phyloP scores from a whole-genome alignment of 1,140 invertebrate genomes.

The Nebria ingens region DNA sequence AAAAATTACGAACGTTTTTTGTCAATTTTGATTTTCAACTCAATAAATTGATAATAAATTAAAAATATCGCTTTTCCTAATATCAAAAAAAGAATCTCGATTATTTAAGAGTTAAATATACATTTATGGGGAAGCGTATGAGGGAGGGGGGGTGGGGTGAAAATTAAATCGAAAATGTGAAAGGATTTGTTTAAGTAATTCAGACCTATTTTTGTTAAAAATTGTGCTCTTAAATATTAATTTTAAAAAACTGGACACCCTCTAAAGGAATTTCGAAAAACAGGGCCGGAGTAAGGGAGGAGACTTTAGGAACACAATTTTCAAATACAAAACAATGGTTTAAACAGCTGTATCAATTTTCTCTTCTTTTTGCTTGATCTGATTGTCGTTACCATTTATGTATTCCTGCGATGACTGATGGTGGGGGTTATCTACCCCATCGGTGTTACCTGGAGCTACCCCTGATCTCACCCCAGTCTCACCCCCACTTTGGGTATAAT shows the following conservation, averaged over 20 bases:
- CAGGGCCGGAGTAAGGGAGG: too few relatives aligned
- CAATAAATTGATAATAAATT: too few relatives aligned
- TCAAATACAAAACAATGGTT: too few relatives aligned
- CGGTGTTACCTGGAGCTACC: slow-evolving; percentile 23
- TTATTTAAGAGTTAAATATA: too few relatives aligned
- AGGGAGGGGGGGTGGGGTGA: too few relatives aligned
- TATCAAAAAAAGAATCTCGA: too few relatives aligned
- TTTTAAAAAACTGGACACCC: too few relatives aligned
- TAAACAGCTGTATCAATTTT: slow-evolving; percentile 49
- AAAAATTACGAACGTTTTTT: too few relatives aligned
- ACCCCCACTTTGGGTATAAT: slow-evolving; percentile 39
- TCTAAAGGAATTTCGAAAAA: too few relatives aligned
- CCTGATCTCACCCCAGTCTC: slow-evolving; percentile 39
- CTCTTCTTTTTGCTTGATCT: slow-evolving; percentile 38
- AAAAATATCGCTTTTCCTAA: too few relatives aligned
- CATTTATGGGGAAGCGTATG: too few relatives aligned
- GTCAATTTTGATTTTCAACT: too few relatives aligned
- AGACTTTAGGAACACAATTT: not conserved
- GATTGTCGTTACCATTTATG: slow-evolving; percentile 45
- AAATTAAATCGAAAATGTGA: not conserved
- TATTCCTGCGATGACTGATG: slow-evolving; percentile 43
- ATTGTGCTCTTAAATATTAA: not conserved
- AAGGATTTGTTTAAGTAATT: not conserved
- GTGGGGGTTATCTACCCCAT: slow-evolving; percentile 43
- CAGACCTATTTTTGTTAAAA: not conserved